phyloP scores from a whole-genome alignment of 2,113 vertebrate genomes.

The Osmerus eperlanus region DNA sequence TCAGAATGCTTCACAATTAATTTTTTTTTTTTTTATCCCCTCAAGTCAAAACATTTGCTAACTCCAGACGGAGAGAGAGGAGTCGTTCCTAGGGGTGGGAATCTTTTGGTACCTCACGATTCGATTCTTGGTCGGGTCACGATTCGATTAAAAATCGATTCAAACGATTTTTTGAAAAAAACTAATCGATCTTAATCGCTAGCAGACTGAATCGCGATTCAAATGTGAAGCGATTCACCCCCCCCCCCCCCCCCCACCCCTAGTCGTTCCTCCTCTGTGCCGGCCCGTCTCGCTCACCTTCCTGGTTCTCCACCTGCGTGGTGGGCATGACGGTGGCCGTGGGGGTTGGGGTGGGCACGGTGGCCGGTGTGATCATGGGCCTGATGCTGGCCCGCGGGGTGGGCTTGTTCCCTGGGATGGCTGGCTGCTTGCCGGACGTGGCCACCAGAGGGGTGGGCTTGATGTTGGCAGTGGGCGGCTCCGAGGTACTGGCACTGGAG shows the following conservation, averaged over 20 bases:
- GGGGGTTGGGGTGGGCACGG: slow-evolving; percentile 90
- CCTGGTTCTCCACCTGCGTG: slow-evolving; percentile 93
- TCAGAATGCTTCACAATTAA: background rate
- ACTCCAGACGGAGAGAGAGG: no score
- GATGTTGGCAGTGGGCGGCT: slow-evolving; percentile 96
- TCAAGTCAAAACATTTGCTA: no score
- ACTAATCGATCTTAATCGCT: no score
- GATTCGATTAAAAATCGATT: no score
- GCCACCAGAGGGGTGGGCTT: slow-evolving; percentile 95
- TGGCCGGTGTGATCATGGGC: slow-evolving; percentile 95
- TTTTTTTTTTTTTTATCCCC: background rate
- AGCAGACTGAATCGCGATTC: no score
- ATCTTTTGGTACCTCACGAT: no score
- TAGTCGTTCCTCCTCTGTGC: no score
- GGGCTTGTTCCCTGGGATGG: slow-evolving; percentile 90
- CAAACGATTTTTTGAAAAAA: no score
- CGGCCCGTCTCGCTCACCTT: slow-evolving; percentile 70
- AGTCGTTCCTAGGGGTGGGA: no score
- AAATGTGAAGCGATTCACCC: no score
- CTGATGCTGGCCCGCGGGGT: slow-evolving; percentile 96
- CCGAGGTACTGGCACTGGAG: slow-evolving; percentile 85
- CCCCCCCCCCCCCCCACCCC: no score
- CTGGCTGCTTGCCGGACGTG: slow-evolving; percentile 88
- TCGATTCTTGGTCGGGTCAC: no score
- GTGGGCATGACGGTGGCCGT: slow-evolving; percentile 99